Evolutionary conservation across 2,888 invertebrate genomes (phyloP).

Genomic region (Elegia similella): DNA sequence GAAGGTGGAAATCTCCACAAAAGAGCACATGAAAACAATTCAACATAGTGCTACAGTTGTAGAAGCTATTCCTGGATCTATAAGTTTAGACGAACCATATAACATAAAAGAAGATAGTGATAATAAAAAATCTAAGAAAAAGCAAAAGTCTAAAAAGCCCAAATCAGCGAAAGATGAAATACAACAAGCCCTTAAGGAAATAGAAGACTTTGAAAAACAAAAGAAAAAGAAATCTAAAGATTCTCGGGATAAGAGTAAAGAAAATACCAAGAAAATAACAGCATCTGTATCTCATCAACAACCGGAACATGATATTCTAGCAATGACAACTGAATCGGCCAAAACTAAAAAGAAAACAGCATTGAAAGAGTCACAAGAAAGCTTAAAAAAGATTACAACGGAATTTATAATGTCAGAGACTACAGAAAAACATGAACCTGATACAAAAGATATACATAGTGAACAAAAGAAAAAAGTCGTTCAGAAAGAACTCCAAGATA

Average conservation of each 20-base stretch:
- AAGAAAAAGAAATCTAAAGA: constrained; percentile 64
- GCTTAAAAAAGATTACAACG: constrained; percentile 24
- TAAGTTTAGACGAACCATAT: constrained; percentile 34
- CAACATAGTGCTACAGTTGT: constrained; percentile 57
- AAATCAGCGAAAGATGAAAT: constrained; percentile 65
- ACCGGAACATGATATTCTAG: background rate
- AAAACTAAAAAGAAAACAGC: constrained; percentile 48
- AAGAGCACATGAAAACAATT: constrained; percentile 48
- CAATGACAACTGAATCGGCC: constrained; percentile 24
- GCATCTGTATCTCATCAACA: constrained; percentile 11
- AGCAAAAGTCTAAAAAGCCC: constrained; percentile 60
- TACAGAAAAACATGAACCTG: background rate
- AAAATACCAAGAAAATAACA: constrained; percentile 27
- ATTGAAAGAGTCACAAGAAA: constrained; percentile 33
- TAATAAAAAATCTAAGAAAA: constrained; percentile 62
- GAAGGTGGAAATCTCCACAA: constrained; percentile 25
- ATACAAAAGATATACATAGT: constrained; percentile 26
- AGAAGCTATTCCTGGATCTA: constrained; percentile 44
- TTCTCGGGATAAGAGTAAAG: constrained; percentile 44
- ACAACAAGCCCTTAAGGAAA: constrained; percentile 70
- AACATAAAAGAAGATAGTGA: constrained; percentile 36
- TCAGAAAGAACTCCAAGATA: background rate
- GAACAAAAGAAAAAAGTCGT: constrained; percentile 22
- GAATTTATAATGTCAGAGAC: constrained; percentile 21
- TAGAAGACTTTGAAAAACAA: constrained; percentile 57